A percentile compares a stretch with the other conserved stretches of the same genome.
These are phyloP conservation scores for Pantherophis alleghaniensis DNA, from an alignment of 2,797 vertebrate genomes.

Conservation along the genomic window DNA sequence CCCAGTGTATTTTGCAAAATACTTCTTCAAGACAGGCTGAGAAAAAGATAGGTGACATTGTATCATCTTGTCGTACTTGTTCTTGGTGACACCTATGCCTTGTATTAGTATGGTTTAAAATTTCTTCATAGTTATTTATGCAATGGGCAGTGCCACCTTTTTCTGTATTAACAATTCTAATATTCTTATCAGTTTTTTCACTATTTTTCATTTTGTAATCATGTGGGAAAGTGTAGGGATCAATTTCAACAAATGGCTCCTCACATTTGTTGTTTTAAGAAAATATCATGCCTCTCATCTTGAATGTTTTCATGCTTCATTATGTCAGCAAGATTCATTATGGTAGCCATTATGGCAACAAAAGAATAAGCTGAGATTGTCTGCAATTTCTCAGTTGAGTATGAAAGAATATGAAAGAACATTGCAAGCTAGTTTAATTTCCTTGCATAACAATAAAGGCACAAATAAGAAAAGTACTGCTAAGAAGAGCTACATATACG, in stretches of 20 bases:
- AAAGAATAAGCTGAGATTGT: not conserved
- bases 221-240: too few relatives aligned
- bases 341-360: not conserved
- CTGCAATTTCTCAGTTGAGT: not conserved
- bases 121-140: not conserved
- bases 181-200: not conserved
- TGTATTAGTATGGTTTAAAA: not conserved
- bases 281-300: not conserved
- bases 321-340: not conserved
- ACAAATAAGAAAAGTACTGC: not conserved
- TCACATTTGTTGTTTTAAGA: not conserved
- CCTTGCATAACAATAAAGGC: not conserved
- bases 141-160: not conserved
- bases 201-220: not conserved
- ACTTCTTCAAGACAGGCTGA: not conserved
- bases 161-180: not conserved
- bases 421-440: not conserved
- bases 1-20: not conserved
- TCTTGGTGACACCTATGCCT: not conserved
- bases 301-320: not conserved
- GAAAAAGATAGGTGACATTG: not conserved
- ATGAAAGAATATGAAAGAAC: not conserved
- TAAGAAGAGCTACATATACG: not conserved
- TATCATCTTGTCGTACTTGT: not conserved
- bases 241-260: not conserved